Evolutionary conservation across 2,113 vertebrate species (phyloP).

Genomic region (Xenus cinereus): DNA sequence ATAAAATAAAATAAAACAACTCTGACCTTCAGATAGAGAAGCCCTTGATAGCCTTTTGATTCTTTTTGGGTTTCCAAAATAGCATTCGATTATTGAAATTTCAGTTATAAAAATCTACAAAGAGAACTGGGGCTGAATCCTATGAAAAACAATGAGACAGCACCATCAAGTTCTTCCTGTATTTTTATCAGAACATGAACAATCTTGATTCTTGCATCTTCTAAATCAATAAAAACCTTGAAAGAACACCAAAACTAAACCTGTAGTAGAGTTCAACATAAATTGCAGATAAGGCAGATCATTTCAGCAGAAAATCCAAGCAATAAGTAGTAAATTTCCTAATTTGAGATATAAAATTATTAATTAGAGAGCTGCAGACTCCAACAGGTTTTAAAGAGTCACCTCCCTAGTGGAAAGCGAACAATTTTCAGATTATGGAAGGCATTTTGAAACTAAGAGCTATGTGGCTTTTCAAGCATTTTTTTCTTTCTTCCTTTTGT

Average conservation of each 20-base stretch:
- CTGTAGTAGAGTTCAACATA: slow-evolving; percentile 6
- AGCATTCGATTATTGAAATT: neutral
- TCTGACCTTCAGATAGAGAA: neutral
- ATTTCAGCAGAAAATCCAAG: neutral
- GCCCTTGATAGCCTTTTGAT: neutral
- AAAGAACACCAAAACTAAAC: neutral
- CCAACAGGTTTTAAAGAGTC: neutral
- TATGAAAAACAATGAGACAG: neutral
- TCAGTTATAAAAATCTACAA: neutral
- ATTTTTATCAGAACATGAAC: slow-evolving; percentile 19
- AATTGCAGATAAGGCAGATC: neutral
- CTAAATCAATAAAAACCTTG: neutral
- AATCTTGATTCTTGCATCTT: slow-evolving; percentile 36
- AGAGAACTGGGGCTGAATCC: neutral
- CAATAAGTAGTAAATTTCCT: neutral
- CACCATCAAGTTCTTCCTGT: neutral
- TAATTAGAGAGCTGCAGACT: neutral
- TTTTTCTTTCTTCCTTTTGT: neutral
- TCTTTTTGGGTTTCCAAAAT: neutral
- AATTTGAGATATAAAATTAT: neutral
- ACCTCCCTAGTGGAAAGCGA: neutral
- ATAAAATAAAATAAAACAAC: neutral
- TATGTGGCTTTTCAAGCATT: neutral
- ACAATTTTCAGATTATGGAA: neutral
- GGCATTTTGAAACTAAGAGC: neutral